Conservation (phyloP, 1,140 invertebrate species). For the Tetraneura akinire region DNA sequence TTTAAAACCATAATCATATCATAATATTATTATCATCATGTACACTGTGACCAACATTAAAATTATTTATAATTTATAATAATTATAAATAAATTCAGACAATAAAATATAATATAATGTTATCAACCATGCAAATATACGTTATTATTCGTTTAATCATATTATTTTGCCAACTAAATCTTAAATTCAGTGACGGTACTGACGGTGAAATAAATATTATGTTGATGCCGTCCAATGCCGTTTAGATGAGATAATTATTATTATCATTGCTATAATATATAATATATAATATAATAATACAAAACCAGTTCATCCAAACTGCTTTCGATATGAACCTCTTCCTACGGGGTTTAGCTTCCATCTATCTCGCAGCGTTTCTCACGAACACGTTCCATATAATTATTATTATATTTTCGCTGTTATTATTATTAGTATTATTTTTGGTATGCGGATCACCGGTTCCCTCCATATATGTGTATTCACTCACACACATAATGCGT, state of each 20-base stretch:
- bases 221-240: too few relatives aligned
- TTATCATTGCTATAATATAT: not conserved
- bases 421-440: slow-evolving; percentile 10
- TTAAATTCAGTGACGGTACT: not conserved
- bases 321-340: not conserved
- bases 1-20: not conserved
- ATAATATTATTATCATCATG: not conserved
- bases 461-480: too few relatives aligned
- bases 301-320: slow-evolving; percentile 5
- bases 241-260: not conserved
- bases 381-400: slow-evolving; percentile 17
- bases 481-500: too few relatives aligned
- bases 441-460: not conserved
- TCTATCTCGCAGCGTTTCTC: slow-evolving; percentile 27
- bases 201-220: too few relatives aligned
- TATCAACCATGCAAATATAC: too few relatives aligned
- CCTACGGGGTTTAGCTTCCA: not conserved
- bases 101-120: not conserved
- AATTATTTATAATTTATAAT: slow-evolving; percentile 10
- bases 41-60: not conserved
- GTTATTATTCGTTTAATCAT: too few relatives aligned
- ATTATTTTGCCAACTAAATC: too few relatives aligned
- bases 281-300: not conserved
- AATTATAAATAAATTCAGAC: not conserved
- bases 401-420: slow-evolving; percentile 28